phyloP scores from a whole-genome alignment of 1,140 invertebrate species.

The Sarcophaga peregrina region DNA sequence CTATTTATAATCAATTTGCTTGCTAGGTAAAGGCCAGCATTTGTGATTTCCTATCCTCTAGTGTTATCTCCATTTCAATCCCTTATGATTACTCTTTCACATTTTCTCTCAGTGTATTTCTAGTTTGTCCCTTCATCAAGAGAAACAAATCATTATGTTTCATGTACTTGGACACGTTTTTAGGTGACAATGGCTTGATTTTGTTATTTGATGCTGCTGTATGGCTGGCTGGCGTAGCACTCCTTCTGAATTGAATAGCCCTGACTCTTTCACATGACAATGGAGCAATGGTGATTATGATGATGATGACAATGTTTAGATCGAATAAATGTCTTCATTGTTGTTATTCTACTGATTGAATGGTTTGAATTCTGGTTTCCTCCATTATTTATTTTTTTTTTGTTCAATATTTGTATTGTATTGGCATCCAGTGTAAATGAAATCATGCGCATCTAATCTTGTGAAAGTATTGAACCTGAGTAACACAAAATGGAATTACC shows the following conservation, averaged over 20 bases:
- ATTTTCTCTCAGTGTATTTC: too few species aligned
- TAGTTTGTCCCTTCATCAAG: too few species aligned
- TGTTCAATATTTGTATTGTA: background rate
- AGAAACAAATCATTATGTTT: background rate
- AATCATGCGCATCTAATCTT: conserved; percentile 12
- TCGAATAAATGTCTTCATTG: background rate
- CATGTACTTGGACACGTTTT: conserved; percentile 9
- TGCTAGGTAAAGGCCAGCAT: too few species aligned
- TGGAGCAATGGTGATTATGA: background rate
- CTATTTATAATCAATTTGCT: too few species aligned
- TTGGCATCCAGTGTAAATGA: background rate
- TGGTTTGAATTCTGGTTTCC: background rate
- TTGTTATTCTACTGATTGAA: background rate
- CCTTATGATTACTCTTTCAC: too few species aligned
- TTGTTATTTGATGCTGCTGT: background rate
- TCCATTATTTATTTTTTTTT: background rate
- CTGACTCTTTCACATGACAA: too few species aligned
- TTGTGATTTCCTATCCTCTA: too few species aligned
- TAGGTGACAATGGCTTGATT: background rate
- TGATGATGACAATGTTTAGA: background rate
- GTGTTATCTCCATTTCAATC: too few species aligned
- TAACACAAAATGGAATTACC: background rate
- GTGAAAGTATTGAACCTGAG: conserved; percentile 10
- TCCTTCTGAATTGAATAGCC: too few species aligned
- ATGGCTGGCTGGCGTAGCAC: too few species aligned